A percentile compares a stretch with the other conserved stretches of the same genome.
phyloP scores from a whole-genome alignment of 1,140 invertebrate genomes.

The Camponotus vicinus region DNA sequence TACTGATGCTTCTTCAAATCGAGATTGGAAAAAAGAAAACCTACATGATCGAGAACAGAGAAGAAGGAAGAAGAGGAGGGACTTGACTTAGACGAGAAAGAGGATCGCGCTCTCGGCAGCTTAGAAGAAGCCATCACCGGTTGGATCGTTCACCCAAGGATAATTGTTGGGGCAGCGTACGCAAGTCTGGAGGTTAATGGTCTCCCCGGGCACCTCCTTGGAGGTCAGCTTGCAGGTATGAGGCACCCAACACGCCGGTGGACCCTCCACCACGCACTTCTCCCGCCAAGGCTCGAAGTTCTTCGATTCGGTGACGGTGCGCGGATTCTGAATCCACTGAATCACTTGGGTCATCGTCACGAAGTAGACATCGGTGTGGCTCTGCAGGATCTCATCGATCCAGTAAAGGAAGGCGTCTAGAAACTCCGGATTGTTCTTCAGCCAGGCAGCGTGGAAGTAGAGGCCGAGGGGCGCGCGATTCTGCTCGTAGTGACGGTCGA shows the following conservation, averaged over 20 bases:
- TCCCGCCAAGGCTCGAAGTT: slow-evolving; percentile 98
- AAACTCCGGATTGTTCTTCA: slow-evolving; percentile 97
- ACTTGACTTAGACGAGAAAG: slow-evolving; percentile 80
- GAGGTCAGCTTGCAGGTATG: slow-evolving; percentile 96
- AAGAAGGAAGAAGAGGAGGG: slow-evolving; percentile 30
- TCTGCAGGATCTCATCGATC: slow-evolving; percentile 96
- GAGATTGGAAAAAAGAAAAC: not conserved
- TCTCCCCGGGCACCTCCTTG: slow-evolving; percentile 97
- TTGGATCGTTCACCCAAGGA: slow-evolving; percentile 97
- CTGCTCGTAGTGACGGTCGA: slow-evolving; percentile 97
- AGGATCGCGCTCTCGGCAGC: slow-evolving; percentile 65
- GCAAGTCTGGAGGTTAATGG: slow-evolving; percentile 97
- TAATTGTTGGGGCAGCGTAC: slow-evolving; percentile 97
- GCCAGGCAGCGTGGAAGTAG: slow-evolving; percentile 98
- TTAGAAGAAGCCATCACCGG: slow-evolving; percentile 96
- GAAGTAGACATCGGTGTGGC: slow-evolving; percentile 97
- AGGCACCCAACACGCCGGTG: slow-evolving; percentile 94
- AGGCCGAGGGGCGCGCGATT: slow-evolving; percentile 97
- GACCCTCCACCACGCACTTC: slow-evolving; percentile 94
- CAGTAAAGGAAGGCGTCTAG: slow-evolving; percentile 97
- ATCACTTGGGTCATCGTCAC: slow-evolving; percentile 99
- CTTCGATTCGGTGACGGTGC: slow-evolving; percentile 93
- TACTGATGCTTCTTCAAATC: slow-evolving; percentile 2
- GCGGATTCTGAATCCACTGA: slow-evolving; percentile 98
- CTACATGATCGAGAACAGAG: slow-evolving; percentile 14